Evolutionary conservation across 2,797 vertebrate species (phyloP).

Genomic region (Odontamblyopus lacepedii): DNA sequence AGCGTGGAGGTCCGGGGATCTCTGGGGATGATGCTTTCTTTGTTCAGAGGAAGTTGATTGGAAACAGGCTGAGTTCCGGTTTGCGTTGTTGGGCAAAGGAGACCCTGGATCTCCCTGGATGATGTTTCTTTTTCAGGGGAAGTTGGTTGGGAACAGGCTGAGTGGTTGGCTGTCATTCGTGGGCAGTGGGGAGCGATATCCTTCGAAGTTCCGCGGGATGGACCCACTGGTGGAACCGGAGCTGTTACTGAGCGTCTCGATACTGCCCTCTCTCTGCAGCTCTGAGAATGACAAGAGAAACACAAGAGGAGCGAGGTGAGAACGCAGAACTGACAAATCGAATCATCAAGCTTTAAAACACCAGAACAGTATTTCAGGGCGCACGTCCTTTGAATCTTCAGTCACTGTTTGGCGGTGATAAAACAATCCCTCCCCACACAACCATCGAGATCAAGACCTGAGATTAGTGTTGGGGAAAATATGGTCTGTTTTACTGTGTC

Average conservation of each 20-base stretch:
- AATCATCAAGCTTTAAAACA: no score
- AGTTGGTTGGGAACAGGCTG: conserved; percentile 92
- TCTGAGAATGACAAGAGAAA: conserved; percentile 72
- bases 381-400: no score
- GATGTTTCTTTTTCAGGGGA: conserved; percentile 72
- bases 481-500: no score
- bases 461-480: no score
- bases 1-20: neutral
- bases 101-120: conserved; percentile 58
- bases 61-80: conserved; percentile 95
- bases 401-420: no score
- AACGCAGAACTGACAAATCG: neutral
- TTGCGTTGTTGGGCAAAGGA: conserved; percentile 93
- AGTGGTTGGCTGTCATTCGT: conserved; percentile 96
- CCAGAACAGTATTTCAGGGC: no score
- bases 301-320: neutral
- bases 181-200: conserved; percentile 93
- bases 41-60: conserved; percentile 85
- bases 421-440: no score
- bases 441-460: no score
- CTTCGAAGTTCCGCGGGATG: conserved; percentile 95
- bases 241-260: conserved; percentile 98
- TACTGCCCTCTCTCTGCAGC: conserved; percentile 98
- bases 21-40: neutral
- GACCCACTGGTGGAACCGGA: conserved; percentile 97